These are phyloP conservation scores for Aspidapion aeneum DNA, from an alignment of 2,888 invertebrate species.

Conservation along the genomic window DNA sequence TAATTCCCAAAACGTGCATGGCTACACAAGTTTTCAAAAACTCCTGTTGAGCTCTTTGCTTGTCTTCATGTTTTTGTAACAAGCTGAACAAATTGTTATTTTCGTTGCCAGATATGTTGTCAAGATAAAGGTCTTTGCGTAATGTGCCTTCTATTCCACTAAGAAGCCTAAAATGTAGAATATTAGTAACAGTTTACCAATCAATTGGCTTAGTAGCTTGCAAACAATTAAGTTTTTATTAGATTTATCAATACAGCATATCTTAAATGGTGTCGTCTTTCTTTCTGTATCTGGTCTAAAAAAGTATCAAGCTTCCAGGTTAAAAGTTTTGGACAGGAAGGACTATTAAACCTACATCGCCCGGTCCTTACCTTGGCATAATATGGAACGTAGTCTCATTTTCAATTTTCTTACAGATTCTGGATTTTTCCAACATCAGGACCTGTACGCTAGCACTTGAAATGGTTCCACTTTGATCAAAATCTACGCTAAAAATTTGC, in stretches of 20 bases:
- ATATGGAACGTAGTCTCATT: constrained; percentile 69
- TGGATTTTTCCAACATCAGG: constrained; percentile 73
- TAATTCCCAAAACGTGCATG: constrained; percentile 70
- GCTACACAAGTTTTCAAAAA: constrained; percentile 79
- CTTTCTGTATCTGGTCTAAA: too few species aligned
- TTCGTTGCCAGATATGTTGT: constrained; percentile 64
- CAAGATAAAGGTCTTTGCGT: constrained; percentile 79
- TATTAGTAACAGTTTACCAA: too few species aligned
- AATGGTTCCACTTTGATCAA: constrained; percentile 89
- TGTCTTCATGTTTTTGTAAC: constrained; percentile 75
- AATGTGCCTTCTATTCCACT: constrained; percentile 81
- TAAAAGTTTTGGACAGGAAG: too few species aligned
- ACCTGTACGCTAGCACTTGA: constrained; percentile 87
- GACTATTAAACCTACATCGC: too few species aligned
- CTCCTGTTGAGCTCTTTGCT: constrained; percentile 72
- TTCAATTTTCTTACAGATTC: constrained; percentile 63
- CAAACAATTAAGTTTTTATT: too few species aligned
- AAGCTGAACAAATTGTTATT: constrained; percentile 75
- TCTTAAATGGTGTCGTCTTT: too few species aligned
- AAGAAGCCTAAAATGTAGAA: constrained; percentile 59
- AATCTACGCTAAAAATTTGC: constrained; percentile 89
- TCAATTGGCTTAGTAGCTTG: too few species aligned
- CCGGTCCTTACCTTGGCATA: constrained; percentile 47
- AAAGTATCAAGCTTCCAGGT: too few species aligned
- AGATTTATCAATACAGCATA: too few species aligned